Evolutionary conservation across 2,797 vertebrate species (phyloP).

Genomic region (Oryzias dopingdopingensis): DNA sequence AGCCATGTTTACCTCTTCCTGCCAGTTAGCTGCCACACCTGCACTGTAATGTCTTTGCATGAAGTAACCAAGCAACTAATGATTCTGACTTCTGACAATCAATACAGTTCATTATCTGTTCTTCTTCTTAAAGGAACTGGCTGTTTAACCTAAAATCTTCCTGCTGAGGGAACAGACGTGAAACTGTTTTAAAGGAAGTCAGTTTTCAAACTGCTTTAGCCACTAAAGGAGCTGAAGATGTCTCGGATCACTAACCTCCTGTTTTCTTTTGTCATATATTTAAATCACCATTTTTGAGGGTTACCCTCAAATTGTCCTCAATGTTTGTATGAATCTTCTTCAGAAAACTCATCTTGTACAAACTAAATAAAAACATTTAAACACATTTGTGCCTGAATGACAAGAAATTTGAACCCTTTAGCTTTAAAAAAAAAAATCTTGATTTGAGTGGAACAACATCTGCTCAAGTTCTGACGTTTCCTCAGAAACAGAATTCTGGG

Average conservation of each 20-base stretch:
- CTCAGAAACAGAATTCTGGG: background rate
- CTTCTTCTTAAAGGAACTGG: background rate
- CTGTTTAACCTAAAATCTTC: constrained; percentile 1
- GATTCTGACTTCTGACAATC: constrained; percentile 37
- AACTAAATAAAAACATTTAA: too few species aligned
- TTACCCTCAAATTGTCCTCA: too few species aligned
- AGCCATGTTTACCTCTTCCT: constrained; percentile 50
- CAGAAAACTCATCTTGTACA: too few species aligned
- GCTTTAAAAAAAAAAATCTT: background rate
- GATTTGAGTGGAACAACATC: too few species aligned
- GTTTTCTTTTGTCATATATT: background rate
- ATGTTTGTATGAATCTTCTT: too few species aligned
- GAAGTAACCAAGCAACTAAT: constrained; percentile 10
- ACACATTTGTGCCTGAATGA: too few species aligned
- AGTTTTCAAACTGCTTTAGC: constrained; percentile 30
- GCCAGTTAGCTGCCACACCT: constrained; percentile 31
- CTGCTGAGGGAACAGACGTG: constrained; percentile 36
- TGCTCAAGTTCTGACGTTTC: too few species aligned
- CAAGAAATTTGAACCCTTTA: background rate
- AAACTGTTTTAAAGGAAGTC: constrained; percentile 33
- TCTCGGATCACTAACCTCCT: background rate
- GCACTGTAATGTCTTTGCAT: constrained; percentile 30
- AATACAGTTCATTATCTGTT: constrained; percentile 1
- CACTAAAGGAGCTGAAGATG: constrained; percentile 37
- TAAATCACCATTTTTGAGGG: background rate